These are phyloP conservation scores for Myotis yumanensis DNA, from an alignment of 2,113 vertebrate species.

Conservation along the genomic window DNA sequence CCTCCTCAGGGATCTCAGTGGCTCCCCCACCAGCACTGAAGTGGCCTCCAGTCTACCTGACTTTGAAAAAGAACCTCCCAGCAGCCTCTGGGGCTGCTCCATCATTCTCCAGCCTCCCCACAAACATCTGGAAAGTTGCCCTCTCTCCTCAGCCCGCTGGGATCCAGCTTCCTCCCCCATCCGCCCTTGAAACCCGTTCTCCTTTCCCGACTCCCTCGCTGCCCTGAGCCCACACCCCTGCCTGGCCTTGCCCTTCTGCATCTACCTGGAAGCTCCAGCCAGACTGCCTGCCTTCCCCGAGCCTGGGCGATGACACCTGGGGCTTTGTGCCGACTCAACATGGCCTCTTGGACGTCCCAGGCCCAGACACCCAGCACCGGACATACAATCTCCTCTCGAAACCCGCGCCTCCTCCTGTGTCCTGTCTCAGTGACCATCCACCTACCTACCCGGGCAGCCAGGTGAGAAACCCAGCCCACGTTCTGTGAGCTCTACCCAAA, in stretches of 20 bases:
- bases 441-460: not conserved
- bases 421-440: not conserved
- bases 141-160: not conserved
- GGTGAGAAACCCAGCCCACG: not conserved
- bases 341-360: not conserved
- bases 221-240: rapidly evolving
- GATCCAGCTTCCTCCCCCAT: not conserved
- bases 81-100: not conserved
- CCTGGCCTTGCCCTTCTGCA: not conserved
- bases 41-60: not conserved
- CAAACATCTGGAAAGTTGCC: not conserved
- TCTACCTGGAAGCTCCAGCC: not conserved
- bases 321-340: not conserved
- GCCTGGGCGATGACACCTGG: not conserved
- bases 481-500: not conserved
- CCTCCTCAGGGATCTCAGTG: not conserved
- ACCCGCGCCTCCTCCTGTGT: not conserved
- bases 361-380: not conserved
- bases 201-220: rapidly evolving
- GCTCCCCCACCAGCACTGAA: not conserved
- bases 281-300: not conserved
- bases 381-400: not conserved
- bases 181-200: not conserved
- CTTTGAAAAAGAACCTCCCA: not conserved
- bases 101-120: not conserved